Percentiles rank a stretch among this genome's conserved stretches.
These are phyloP conservation scores for Masnerella sp. DNA, from an alignment of 2,888 invertebrate species.

Conservation along the genomic window DNA sequence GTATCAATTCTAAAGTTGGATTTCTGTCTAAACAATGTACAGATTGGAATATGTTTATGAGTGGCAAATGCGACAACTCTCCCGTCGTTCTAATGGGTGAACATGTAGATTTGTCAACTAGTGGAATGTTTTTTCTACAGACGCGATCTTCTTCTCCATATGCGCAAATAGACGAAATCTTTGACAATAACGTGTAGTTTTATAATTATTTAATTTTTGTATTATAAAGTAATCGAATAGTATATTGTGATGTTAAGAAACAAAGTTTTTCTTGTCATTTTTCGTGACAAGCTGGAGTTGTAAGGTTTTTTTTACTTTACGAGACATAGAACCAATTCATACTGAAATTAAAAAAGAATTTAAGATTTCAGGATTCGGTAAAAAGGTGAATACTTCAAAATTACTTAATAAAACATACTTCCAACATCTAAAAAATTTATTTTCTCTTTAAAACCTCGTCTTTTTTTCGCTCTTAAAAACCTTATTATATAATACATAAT, in stretches of 20 bases:
- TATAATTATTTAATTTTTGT: not conserved
- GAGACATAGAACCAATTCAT: no score
- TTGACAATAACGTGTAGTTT: constrained; percentile 52
- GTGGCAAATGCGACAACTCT: constrained; percentile 67
- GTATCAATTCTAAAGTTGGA: constrained; percentile 73
- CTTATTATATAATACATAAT: not conserved
- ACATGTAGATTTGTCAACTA: constrained; percentile 68
- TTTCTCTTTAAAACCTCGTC: constrained; percentile 6
- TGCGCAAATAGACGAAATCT: constrained; percentile 61
- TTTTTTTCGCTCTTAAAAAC: not conserved
- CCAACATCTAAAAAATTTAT: constrained; percentile 41
- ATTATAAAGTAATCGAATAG: not conserved
- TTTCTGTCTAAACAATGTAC: constrained; percentile 74
- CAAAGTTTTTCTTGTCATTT: not conserved
- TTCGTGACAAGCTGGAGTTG: no score
- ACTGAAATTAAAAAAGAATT: no score
- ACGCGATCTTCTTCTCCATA: constrained; percentile 72
- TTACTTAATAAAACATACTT: no score
- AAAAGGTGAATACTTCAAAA: no score
- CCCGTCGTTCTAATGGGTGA: constrained; percentile 71
- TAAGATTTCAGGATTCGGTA: no score
- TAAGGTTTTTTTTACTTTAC: no score
- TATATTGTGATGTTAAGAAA: not conserved
- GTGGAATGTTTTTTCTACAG: constrained; percentile 71
- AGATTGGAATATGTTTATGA: constrained; percentile 72